Evolutionary conservation across 37 sponge, comb jelly and placozoan genomes (phyloP), one percentile per base, ranked within the genome.

Genomic region (Mnemiopsis leidyi): DNA sequence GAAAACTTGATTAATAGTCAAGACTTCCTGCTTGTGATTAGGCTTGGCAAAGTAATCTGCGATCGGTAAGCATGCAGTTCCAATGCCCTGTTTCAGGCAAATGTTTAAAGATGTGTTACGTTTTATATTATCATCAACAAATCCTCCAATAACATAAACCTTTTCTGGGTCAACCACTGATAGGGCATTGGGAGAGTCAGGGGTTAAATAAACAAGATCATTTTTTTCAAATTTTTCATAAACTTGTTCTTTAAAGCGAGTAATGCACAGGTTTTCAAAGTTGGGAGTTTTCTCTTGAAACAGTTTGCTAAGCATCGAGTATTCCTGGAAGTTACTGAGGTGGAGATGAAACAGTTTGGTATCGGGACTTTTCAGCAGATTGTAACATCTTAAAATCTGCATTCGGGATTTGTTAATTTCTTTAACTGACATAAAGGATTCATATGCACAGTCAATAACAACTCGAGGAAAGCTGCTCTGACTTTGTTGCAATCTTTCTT

Each of bases 1-100:
- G 20, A 71, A 71, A 71, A 71, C 75, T 28, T 71, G 75, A 28
- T 71, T 71, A 25, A 71, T 71, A 71, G 75, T 71, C 23, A 71
- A 25, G 20, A 71, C 75, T 29, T 28, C 3, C 23, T 71, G 75
- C 31, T 71, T 71, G 3, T 18, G 7, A 28, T 23, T 71, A 7
- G 75, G 75, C 3, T 28, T 71, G 3, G 5, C 75, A n/a, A n/a
- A 71, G 75, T 29, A 18, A 29, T 18, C 23, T 5, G 25, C 29
- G 23, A 71, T 71, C 20, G 75, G 23, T 18, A 71, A 71, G 3
- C 75, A 26, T 7, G 75, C 7, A 71, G 75, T 71, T 2, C 75
- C 20, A 67, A 67, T 20, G 5, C 75, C 75, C 3, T 23, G 2
- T 26, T 2, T 71, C 75, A 23, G n/a, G 20, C 75, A 71, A 3